Conservation (phyloP, 2,113 vertebrate genomes). For the Grus americana region DNA sequence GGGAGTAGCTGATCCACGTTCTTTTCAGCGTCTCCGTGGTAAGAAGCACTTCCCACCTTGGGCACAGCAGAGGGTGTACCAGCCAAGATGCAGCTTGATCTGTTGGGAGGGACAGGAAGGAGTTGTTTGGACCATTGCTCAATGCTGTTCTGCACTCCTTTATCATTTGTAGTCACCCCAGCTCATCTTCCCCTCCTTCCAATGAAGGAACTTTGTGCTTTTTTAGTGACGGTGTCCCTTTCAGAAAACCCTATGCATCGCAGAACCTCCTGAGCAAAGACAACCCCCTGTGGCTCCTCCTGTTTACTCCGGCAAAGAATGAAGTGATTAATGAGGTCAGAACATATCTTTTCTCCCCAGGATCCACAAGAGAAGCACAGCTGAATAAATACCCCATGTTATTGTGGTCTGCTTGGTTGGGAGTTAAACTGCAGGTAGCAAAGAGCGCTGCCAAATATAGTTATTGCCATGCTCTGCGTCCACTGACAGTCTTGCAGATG, state of each 20-base stretch:
- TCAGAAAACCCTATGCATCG: background rate
- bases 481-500: background rate
- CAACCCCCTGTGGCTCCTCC: constrained; percentile 69
- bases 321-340: constrained; percentile 88
- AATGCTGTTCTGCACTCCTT: background rate
- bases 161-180: background rate
- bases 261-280: constrained; percentile 3
- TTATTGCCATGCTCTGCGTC: background rate
- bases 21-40: fast-evolving
- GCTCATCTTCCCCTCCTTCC: background rate
- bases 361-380: constrained; percentile 76
- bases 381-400: constrained; percentile 87
- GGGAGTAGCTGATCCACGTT: background rate
- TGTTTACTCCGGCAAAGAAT: constrained; percentile 83
- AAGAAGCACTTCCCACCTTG: background rate
- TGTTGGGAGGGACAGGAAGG: background rate
- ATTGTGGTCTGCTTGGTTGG: constrained; percentile 40
- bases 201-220: background rate
- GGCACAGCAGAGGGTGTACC: background rate
- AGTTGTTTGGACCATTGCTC: background rate
- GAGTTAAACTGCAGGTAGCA: constrained; percentile 32
- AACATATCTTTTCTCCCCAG: constrained; percentile 83
- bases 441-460: constrained; percentile 16
- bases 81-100: background rate
- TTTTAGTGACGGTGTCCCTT: background rate